Conservation (phyloP, 2,797 vertebrate genomes). For the Oreortyx pictus region DNA sequence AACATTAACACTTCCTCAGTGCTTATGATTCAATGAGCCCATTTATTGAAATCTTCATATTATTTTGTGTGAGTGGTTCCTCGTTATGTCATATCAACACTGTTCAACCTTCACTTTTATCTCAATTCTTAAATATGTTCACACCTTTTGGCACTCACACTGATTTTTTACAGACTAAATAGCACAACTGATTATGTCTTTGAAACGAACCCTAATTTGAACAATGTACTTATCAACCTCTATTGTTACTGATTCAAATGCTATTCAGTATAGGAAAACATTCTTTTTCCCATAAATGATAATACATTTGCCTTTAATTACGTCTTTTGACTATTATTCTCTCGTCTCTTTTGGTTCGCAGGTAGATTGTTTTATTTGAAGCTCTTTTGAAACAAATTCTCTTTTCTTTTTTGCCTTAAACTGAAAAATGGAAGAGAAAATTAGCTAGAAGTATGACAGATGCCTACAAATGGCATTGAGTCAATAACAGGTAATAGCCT, state of each 20-base stretch:
- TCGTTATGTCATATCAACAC: not conserved
- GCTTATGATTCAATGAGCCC: not conserved
- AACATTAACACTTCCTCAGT: constrained; percentile 25
- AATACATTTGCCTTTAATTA: not conserved
- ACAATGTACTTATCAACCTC: not conserved
- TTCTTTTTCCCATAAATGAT: rapidly evolving
- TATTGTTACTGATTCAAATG: not conserved
- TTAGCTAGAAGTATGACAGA: not conserved
- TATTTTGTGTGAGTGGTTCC: not conserved
- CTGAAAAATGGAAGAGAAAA: not conserved
- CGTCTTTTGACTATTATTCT: not conserved
- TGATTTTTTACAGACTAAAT: not conserved
- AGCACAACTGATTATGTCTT: not conserved
- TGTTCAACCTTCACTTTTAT: not conserved
- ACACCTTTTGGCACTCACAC: not conserved
- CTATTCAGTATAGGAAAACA: not conserved
- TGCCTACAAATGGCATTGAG: not conserved
- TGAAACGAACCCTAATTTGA: not conserved
- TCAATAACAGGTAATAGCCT: not conserved
- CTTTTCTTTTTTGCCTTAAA: not conserved
- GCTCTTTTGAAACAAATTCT: not conserved
- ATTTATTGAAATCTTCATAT: constrained; percentile 23
- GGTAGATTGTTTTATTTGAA: not conserved
- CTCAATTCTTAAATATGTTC: not conserved
- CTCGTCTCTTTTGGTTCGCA: not conserved